Base-by-base conservation (phyloP, 2,888 invertebrate species). In the Elmis aenea region DNA sequence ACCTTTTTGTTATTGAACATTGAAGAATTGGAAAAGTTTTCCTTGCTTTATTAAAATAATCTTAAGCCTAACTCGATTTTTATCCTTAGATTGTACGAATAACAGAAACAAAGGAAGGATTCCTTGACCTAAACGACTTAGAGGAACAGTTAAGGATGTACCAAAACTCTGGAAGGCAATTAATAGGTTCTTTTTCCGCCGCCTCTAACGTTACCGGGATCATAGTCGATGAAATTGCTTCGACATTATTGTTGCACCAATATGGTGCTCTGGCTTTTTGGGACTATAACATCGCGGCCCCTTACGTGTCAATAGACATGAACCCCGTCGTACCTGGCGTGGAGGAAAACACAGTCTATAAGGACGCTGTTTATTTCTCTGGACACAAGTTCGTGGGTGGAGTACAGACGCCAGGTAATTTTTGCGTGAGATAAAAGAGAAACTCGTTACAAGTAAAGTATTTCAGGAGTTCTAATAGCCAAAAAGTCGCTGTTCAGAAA, bases 311-410 rank as follows among this genome's bases (percentile, higher is more conserved):
- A 10, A 77, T 92, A 36, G 84, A 89, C 54, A 88, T 92, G 85
- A 92, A 93, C 61, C 89, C 92, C 0, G 73, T 79, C 6, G 67
- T 80, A 15, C 73, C 77, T 2, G 83, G 83, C 18, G 80, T 81
- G 1, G 79, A 81, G 39, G 81, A 81, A 46, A 75, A 69, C 28
- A 63, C 76, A n/a, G 82, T 83, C 22, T 79, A 83, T 66, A 91
- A 92, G 61, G 93, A 94, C 66, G 91, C 90, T 1, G 71, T 93
- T 35, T 90, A 89, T 67, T 85, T 93, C 62, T 86, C 90, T 32
- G 83, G 87, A 28, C 91, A 91, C 70, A 92, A 92, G 67, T 91
- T 93, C 63, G 77, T 90, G 20, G 93, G 93, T 1, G 93, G 92
- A 1, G 84, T 89, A 0, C 88, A 89, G 58, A 88, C 91, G 0